Evolutionary conservation across 2,797 vertebrate species (phyloP).

Genomic region (Myotis planiceps): DNA sequence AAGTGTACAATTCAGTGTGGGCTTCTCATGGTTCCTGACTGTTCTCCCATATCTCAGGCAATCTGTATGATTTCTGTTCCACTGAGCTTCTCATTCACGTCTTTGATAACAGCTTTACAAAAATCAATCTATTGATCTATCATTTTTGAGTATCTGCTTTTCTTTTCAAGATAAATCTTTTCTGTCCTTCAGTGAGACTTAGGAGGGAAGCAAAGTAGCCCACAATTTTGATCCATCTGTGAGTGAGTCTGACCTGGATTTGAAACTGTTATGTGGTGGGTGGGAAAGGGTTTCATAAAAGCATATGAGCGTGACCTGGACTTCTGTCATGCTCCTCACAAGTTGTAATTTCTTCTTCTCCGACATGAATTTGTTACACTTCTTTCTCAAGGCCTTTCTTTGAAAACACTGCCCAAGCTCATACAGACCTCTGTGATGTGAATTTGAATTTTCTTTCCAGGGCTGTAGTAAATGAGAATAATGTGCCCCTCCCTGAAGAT

Average conservation of each 20-base stretch:
- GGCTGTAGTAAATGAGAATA: slow-evolving; percentile 71
- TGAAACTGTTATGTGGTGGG: background rate
- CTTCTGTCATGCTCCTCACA: background rate
- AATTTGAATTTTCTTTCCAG: slow-evolving; percentile 74
- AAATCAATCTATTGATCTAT: background rate
- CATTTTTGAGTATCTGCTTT: background rate
- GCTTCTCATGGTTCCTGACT: background rate
- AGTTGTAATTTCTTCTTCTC: background rate
- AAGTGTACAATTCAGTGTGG: no score
- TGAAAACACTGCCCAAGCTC: background rate
- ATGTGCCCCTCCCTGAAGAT: slow-evolving; percentile 65
- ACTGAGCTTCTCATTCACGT: background rate
- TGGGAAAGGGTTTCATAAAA: background rate
- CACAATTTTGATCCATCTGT: background rate
- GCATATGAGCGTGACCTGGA: background rate
- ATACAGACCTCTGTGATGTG: background rate
- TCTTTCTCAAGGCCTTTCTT: background rate
- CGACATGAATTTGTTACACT: background rate
- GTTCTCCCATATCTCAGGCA: background rate
- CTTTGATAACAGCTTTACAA: background rate
- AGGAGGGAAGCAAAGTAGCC: background rate
- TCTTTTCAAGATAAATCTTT: slow-evolving; percentile 12
- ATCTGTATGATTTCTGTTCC: background rate
- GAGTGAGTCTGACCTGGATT: background rate
- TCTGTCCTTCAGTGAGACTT: background rate